These are phyloP conservation scores for Dendrolimus houi DNA, from an alignment of 2,888 invertebrate genomes.

Conservation along the genomic window DNA sequence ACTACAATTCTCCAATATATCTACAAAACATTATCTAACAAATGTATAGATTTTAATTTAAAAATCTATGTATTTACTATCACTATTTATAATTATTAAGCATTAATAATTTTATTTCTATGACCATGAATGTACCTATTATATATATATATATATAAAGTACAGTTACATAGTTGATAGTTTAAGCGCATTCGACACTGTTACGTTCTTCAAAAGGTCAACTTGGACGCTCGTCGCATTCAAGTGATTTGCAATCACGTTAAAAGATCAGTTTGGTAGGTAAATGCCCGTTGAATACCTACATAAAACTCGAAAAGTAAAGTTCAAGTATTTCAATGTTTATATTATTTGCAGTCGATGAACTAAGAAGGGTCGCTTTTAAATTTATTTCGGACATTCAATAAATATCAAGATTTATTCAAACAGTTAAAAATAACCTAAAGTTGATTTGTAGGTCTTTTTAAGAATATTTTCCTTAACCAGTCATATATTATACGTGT, in stretches of 20 bases:
- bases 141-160: too few species aligned
- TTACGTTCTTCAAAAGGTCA: too few species aligned
- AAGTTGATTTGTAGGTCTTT: not conserved
- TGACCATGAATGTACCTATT: too few species aligned
- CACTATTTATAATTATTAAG: too few species aligned
- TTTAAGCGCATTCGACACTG: not conserved
- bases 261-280: not conserved
- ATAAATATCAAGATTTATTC: not conserved
- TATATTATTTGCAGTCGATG: not conserved
- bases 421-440: not conserved
- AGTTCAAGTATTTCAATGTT: not conserved
- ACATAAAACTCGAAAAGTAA: not conserved
- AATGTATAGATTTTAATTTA: too few species aligned
- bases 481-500: too few species aligned
- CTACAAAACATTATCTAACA: too few species aligned
- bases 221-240: not conserved
- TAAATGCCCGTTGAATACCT: too few species aligned
- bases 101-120: too few species aligned
- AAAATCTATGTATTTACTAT: too few species aligned
- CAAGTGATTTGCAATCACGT: not conserved
- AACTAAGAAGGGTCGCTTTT: not conserved
- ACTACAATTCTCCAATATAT: too few species aligned
- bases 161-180: not conserved
- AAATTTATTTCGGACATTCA: not conserved
- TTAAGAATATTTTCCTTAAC: not conserved